phyloP scores from a whole-genome alignment of 2,888 invertebrate genomes.

The Drosophila mimica region DNA sequence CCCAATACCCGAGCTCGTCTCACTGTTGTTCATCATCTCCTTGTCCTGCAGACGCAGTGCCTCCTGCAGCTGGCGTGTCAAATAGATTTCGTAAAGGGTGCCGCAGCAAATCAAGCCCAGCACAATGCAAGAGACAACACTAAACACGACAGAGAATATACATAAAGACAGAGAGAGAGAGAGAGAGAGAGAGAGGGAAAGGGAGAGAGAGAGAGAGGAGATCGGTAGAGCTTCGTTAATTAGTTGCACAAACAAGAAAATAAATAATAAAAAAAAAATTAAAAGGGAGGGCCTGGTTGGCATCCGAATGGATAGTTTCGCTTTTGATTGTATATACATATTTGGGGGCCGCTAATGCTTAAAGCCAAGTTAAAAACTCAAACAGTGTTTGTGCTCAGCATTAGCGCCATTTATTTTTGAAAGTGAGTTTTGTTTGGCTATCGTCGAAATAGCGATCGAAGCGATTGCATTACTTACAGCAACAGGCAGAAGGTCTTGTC shows the following conservation, averaged over 20 bases:
- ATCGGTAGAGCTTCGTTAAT: conserved; percentile 39
- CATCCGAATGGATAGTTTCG: conserved; percentile 52
- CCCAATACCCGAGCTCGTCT: conserved; percentile 85
- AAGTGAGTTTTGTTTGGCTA: conserved; percentile 50
- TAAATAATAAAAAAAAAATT: neutral
- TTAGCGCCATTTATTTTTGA: conserved; percentile 51
- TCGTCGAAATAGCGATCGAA: neutral
- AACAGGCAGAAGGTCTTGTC: conserved; percentile 90
- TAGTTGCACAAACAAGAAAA: conserved; percentile 26
- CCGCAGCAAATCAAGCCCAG: conserved; percentile 88
- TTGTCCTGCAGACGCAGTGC: conserved; percentile 82
- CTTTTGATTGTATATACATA: conserved; percentile 41
- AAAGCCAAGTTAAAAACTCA: conserved; percentile 30
- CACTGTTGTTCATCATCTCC: conserved; percentile 84
- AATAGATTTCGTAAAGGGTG: conserved; percentile 89
- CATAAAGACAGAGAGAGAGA: neutral
- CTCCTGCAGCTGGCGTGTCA: conserved; percentile 79
- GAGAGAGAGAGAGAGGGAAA: neutral
- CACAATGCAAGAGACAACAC: conserved; percentile 86
- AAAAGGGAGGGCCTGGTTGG: conserved; percentile 19
- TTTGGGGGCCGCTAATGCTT: conserved; percentile 27
- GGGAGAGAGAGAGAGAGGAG: neutral
- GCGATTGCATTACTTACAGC: conserved; percentile 86
- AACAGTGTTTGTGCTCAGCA: conserved; percentile 28
- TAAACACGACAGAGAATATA: conserved; percentile 68